These are phyloP conservation scores for Cenopis cana DNA, from an alignment of 2,888 invertebrate species.

Conservation along the genomic window DNA sequence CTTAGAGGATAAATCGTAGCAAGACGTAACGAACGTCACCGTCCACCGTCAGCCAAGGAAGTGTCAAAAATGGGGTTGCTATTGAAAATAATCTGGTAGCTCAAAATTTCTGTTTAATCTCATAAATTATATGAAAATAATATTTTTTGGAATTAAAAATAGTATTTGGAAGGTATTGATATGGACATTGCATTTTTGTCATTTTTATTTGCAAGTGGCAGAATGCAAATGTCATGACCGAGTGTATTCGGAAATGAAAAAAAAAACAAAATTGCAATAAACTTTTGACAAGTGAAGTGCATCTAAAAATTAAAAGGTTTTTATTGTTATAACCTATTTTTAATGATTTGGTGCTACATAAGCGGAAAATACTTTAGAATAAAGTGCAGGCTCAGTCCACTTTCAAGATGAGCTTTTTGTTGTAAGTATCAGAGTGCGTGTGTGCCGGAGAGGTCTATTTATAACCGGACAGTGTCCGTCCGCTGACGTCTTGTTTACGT, in stretches of 20 bases:
- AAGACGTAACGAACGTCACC: slow-evolving; percentile 11
- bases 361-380: slow-evolving; percentile 53
- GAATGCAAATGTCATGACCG: slow-evolving; percentile 6
- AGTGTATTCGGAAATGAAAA: slow-evolving; percentile 23
- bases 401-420: slow-evolving; percentile 86
- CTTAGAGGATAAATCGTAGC: too few relatives aligned
- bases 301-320: slow-evolving; percentile 52
- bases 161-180: background rate
- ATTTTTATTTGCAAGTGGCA: slow-evolving; percentile 4
- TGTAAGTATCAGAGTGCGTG: slow-evolving; percentile 79
- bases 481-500: slow-evolving; percentile 75
- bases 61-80: slow-evolving; percentile 37
- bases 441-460: slow-evolving; percentile 64
- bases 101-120: background rate
- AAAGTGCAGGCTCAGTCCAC: slow-evolving; percentile 52
- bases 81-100: background rate
- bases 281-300: slow-evolving; percentile 59
- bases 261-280: slow-evolving; percentile 48
- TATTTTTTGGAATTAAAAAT: background rate
- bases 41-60: too few relatives aligned
- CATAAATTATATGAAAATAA: background rate
- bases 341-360: slow-evolving; percentile 70
- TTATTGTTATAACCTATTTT: slow-evolving; percentile 59
- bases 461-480: slow-evolving; percentile 63
- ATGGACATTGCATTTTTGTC: background rate